These are phyloP conservation scores for Resseliella maxima DNA, from an alignment of 2,888 invertebrate species.

Conservation along the genomic window DNA sequence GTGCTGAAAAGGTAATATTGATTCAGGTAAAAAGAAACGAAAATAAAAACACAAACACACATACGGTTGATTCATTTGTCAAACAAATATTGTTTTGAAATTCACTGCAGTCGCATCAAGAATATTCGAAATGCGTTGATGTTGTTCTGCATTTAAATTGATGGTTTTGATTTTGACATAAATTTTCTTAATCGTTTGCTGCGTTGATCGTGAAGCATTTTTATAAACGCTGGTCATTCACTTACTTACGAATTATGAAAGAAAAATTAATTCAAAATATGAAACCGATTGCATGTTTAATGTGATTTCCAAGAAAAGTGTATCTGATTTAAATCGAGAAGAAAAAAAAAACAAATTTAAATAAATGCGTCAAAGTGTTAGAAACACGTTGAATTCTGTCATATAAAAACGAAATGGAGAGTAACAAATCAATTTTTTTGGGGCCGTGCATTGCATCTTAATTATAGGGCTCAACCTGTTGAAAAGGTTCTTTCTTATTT, in stretches of 20 bases:
- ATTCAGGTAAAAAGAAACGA: neutral
- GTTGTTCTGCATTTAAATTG: conserved; percentile 31
- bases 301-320: neutral
- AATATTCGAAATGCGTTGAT: neutral
- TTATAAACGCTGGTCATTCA: neutral
- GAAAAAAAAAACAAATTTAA: no score
- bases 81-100: no score
- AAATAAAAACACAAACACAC: no score
- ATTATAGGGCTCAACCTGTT: neutral
- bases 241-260: neutral
- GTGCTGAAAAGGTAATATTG: neutral
- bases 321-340: neutral
- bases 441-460: conserved; percentile 7
- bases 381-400: neutral
- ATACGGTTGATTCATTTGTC: neutral
- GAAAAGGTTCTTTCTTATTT: neutral
- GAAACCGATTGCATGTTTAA: neutral
- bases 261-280: neutral
- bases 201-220: neutral
- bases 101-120: neutral
- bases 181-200: neutral
- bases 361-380: neutral
- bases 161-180: conserved; percentile 36
- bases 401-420: neutral
- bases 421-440: conserved; percentile 15